Evolutionary conservation across 1,140 invertebrate genomes (phyloP), one percentile per base, ranked within the genome.

Genomic region (Apocrypta bakeri): DNA sequence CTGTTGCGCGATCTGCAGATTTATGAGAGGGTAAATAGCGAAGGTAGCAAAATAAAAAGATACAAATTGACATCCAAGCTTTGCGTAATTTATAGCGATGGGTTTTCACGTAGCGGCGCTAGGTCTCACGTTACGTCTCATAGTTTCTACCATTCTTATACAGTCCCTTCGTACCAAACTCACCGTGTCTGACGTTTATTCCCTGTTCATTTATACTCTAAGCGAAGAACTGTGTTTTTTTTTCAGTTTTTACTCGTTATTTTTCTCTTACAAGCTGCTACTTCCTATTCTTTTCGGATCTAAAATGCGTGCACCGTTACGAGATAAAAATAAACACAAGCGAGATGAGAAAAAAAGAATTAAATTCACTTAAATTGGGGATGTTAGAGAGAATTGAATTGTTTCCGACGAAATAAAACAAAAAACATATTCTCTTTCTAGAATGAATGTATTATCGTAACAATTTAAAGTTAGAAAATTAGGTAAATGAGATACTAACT

Each of bases 91-190:
- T 71, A 9, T n/a, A 2, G 11, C 40, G 27, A 69, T 48, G 11
- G 14, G 24, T 68, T 40, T 74, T 40, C 33, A 78, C 33, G 61
- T 33, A 77, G 64, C 40, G 25, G n/a, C n/a, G n/a, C n/a, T n/a
- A n/a, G n/a, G n/a, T n/a, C n/a, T n/a, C n/a, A n/a, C n/a, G 1
- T 25, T 79, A 1, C 68, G 33, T 4, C 17, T 33, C 25, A 9
- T 74, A 9, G n/a, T 27, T 74, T 14, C 72, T 11, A 66, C 8
- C 33, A 31, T 29, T 21, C 14, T 31, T 1, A 7, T 2, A n/a
- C 29, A 17, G 24, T 14, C n/a, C 14, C 25, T 27, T 66, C n/a
- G 64, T 12, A 71, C n/a, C 12, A 56, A 56, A 9, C 71, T 79
- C 66, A 31, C 56, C 27, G 14, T 25, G 42, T n/a, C 25, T 24